Evolutionary conservation across 1,140 invertebrate species (phyloP), one percentile per base, ranked within the genome.

Genomic region (Phymorhynchus buccinoides): DNA sequence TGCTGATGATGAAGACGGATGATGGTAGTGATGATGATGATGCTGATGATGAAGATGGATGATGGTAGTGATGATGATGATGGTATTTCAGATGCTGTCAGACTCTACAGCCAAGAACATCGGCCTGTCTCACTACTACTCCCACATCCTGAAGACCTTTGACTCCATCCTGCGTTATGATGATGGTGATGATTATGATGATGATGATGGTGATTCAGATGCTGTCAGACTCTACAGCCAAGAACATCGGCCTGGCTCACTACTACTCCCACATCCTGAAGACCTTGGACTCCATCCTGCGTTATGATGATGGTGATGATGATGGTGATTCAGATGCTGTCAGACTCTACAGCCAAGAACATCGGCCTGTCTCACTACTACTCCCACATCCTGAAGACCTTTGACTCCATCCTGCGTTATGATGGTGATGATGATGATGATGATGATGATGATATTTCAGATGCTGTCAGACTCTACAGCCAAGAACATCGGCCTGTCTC

Each of bases 361-460:
- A 99, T 99, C 88, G 99, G 99, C 48, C 98, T 99, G 95, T 97
- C 96, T 42, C 96, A 97, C 0, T 99, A 99, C 91, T 99, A 99
- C 93, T 96, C 97, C 0, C 97, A 98, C 88, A 98, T 99, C 18
- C 94, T 98, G 66, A 96, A 98, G 86, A 97, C 99, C 0, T 97
- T 99, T 93, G 98, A 98, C 42, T 97, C 99, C 89, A 99, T 99
- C 86, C 92, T 99, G 35, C 94, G 98, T 82, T n/a, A n/a, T n/a
- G n/a, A n/a, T n/a, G n/a, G n/a, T n/a, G n/a, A n/a, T n/a, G n/a
- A n/a, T n/a, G n/a, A n/a, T n/a, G n/a, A n/a, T n/a, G n/a, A n/a
- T n/a, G n/a, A n/a, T n/a, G n/a, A n/a, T n/a, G n/a, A n/a, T n/a
- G n/a, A n/a, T n/a, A n/a, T n/a, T n/a, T n/a, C n/a, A 91, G 87